Evolutionary conservation across 64 coral and sea anemone genomes (phyloP).

Genomic region (Pocillopora verrucosa): DNA sequence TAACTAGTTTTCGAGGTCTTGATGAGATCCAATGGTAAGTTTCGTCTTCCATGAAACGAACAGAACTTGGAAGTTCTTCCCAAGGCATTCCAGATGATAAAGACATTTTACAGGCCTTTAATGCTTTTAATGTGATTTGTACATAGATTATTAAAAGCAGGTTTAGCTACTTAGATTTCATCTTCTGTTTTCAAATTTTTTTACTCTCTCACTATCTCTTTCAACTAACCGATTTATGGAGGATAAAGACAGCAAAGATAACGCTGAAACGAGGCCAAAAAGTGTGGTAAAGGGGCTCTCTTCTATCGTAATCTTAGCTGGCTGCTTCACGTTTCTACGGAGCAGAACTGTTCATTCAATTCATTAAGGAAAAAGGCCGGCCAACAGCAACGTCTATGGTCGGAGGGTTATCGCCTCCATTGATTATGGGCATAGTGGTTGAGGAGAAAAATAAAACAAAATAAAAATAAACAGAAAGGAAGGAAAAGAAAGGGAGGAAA

Average conservation of each 20-base stretch:
- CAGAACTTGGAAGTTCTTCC: too few species aligned
- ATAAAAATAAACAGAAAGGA: not conserved
- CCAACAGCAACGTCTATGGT: slow-evolving; percentile 1
- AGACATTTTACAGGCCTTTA: not conserved
- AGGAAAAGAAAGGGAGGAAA: not conserved
- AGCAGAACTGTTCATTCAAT: not conserved
- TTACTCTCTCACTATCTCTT: not conserved
- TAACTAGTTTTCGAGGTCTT: too few species aligned
- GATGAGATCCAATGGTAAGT: too few species aligned
- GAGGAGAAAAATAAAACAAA: not conserved
- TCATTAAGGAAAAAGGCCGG: not conserved
- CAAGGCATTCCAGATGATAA: too few species aligned
- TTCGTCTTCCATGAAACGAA: too few species aligned
- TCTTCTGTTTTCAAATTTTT: not conserved
- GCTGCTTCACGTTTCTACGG: too few species aligned
- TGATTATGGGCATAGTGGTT: not conserved
- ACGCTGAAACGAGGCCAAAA: slow-evolving; percentile 14
- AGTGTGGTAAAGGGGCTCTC: not conserved
- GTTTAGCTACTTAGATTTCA: not conserved
- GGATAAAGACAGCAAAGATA: not conserved
- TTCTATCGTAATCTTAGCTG: not conserved
- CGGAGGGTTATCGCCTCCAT: not conserved
- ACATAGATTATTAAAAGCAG: slow-evolving; percentile 11
- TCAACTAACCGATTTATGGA: not conserved
- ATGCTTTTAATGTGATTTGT: not conserved